Evolutionary conservation across 2,797 vertebrate genomes (phyloP).

Genomic region (Nannoperca obscura): DNA sequence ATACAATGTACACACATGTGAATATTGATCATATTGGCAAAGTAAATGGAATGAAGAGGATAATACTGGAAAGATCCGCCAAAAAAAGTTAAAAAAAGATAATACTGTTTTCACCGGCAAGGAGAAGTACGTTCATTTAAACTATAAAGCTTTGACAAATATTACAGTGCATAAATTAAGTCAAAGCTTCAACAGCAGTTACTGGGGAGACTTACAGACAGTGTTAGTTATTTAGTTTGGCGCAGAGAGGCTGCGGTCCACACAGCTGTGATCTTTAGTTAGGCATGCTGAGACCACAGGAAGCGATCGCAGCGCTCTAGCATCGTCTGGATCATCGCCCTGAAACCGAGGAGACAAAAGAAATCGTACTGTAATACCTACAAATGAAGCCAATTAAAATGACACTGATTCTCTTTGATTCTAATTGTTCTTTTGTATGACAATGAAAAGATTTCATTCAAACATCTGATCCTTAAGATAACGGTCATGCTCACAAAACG

Average conservation of each 20-base stretch:
- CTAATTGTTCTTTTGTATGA: background rate
- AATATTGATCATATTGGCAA: slow-evolving; percentile 12
- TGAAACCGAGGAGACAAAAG: slow-evolving; percentile 74
- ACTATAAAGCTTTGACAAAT: slow-evolving; percentile 13
- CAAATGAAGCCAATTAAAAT: background rate
- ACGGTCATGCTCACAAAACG: background rate
- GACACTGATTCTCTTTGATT: background rate
- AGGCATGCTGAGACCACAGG: slow-evolving; percentile 97
- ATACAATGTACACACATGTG: background rate
- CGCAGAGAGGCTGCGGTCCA: slow-evolving; percentile 1
- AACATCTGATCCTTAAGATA: background rate
- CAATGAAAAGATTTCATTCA: background rate
- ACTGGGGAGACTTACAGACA: slow-evolving; percentile 35
- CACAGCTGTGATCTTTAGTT: slow-evolving; percentile 35
- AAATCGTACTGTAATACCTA: background rate
- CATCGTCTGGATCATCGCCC: slow-evolving; percentile 97
- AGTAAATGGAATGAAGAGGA: background rate
- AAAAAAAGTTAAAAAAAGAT: slow-evolving; percentile 28
- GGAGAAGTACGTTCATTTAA: background rate
- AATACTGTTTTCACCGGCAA: slow-evolving; percentile 39
- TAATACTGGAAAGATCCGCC: slow-evolving; percentile 10
- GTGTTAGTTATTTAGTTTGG: slow-evolving; percentile 28
- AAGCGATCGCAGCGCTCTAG: slow-evolving; percentile 97
- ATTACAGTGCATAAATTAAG: slow-evolving; percentile 51
- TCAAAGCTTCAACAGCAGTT: slow-evolving; percentile 47